Evolutionary conservation across 2,113 vertebrate species (phyloP).

Genomic region (Entelurus aequoreus): DNA sequence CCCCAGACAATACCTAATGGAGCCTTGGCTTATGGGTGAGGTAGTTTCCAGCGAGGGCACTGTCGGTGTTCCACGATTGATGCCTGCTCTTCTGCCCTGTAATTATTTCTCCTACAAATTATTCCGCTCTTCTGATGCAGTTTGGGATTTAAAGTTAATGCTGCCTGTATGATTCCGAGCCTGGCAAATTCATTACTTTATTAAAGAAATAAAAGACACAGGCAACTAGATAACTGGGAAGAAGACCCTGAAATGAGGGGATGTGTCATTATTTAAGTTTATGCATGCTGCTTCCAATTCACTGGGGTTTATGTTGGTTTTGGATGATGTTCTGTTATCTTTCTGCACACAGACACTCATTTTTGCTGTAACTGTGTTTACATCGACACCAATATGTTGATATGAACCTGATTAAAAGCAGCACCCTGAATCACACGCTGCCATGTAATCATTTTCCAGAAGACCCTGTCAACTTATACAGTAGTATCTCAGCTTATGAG

Average conservation of each 20-base stretch:
- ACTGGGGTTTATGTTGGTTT: constrained; percentile 58
- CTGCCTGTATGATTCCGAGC: constrained; percentile 61
- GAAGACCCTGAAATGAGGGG: constrained; percentile 62
- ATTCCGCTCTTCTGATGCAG: constrained; percentile 72
- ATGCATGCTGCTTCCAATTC: constrained; percentile 61
- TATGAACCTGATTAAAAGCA: neutral
- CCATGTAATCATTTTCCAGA: neutral
- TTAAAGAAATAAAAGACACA: constrained; percentile 59
- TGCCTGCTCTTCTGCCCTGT: constrained; percentile 77
- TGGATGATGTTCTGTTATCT: constrained; percentile 63
- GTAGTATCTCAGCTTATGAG: too few species aligned
- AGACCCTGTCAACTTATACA: neutral
- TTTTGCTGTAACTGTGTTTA: constrained; percentile 10
- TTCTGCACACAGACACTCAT: constrained; percentile 55
- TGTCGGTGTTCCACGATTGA: constrained; percentile 72
- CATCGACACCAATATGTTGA: neutral
- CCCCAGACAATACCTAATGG: constrained; percentile 79
- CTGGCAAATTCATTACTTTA: constrained; percentile 72
- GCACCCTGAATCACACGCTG: neutral
- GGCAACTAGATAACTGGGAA: constrained; percentile 70
- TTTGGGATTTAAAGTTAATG: constrained; percentile 69
- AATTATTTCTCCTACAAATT: constrained; percentile 78
- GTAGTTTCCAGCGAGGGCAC: constrained; percentile 71
- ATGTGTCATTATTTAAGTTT: constrained; percentile 65
- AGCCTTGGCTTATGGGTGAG: constrained; percentile 69